Base-by-base conservation (phyloP, 2,888 invertebrate genomes). In the Podabrus alpinus region DNA sequence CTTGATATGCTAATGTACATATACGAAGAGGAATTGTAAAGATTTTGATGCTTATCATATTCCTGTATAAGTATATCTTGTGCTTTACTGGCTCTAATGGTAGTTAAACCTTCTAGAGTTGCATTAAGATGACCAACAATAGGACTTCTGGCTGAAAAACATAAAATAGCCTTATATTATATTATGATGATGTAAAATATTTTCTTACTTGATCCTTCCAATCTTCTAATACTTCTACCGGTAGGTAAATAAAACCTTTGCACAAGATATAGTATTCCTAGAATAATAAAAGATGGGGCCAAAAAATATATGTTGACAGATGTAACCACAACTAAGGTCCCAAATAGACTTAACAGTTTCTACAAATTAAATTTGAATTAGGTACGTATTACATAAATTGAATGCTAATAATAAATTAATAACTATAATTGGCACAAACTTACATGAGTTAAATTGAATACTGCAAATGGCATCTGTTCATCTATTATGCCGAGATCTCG, bases 221-320 rank as follows among this genome's bases (percentile, higher is more conserved):
- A 88, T 81, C 92, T 87, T 86, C 92, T 95, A 66, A 95, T 86
- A 82, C 93, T 93, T 16, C 95, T 87, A 13, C 94, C 93, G n/a
- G 94, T 93, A 24, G 89, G 86, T n/a, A 95, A 87, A 86, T 94
- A 95, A 80, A 92, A 88, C 2, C 88, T 86, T 16, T 95, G 85
- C 11, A 94, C 85, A 9, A 90, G 84, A 73, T 90, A 90, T 83
- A 95, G 92, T 13, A 93, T 80, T 0, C 90, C 78, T 0, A 91
- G 89, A 13, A 95, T 90, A 1, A 92, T 84, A 0, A 90, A 86
- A 0, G 94, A 92, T 0, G 93, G 92, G 24, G 93, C 82, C 59
- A 93, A 79, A 1, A 94, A 88, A 89, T 91, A 91, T 82, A 90
- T 91, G 86, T 94, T 94, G 10, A 94, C 91, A 2, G 92, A 83